phyloP scores from a whole-genome alignment of 2,888 invertebrate genomes.

The Lasioglossum leucozonium region DNA sequence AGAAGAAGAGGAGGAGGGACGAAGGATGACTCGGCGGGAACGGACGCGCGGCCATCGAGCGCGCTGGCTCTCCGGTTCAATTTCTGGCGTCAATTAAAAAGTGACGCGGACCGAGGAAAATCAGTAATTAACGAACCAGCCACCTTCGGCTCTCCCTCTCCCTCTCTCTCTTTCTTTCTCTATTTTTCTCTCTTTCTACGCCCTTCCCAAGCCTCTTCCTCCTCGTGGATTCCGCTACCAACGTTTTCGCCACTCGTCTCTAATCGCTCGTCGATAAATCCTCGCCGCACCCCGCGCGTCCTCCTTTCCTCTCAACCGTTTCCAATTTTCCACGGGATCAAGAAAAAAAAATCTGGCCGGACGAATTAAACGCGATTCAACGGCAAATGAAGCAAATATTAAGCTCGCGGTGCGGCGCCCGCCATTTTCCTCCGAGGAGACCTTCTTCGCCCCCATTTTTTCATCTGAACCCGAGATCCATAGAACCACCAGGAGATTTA shows the following conservation, averaged over 20 bases:
- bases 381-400: constrained; percentile 6
- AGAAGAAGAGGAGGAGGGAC: constrained; percentile 30
- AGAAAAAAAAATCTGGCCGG: neutral
- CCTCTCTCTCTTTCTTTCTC: neutral
- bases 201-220: constrained; percentile 45
- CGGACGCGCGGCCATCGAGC: constrained; percentile 53
- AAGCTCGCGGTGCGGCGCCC: neutral
- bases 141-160: constrained; percentile 51
- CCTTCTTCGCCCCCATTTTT: neutral
- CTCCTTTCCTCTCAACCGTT: neutral
- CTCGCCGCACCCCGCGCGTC: neutral
- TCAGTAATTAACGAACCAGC: constrained; percentile 83
- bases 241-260: constrained; percentile 59
- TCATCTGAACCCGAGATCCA: neutral
- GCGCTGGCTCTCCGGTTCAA: constrained; percentile 76
- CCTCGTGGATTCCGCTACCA: constrained; percentile 58
- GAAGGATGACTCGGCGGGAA: constrained; percentile 80
- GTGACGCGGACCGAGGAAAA: constrained; percentile 84
- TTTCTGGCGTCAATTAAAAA: constrained; percentile 84
- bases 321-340: neutral
- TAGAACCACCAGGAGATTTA: neutral
- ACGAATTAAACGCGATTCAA: constrained; percentile 2
- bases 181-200: constrained; percentile 1
- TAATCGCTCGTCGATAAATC: constrained; percentile 64
- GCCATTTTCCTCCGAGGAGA: neutral